Evolutionary conservation across 2,888 invertebrate species (phyloP), one percentile per base, ranked within the genome.

Genomic region (Drosophila mayaguana): DNA sequence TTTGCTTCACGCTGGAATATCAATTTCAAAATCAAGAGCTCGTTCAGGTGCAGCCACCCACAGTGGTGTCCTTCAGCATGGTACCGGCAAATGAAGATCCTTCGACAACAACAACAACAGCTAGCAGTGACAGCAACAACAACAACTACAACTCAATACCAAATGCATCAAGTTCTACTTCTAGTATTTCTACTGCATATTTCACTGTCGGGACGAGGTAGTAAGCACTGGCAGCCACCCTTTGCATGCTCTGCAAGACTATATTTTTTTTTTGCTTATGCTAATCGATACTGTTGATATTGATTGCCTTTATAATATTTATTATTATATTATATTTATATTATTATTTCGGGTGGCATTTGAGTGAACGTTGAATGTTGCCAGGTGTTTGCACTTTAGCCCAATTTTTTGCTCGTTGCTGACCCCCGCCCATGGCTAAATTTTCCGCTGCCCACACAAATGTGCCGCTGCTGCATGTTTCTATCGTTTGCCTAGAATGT

Each of bases 11-110:
- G 63, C 88, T 92, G 72, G 92, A 92, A 81, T 92, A 92, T 70
- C 89, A 92, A 65, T 92, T 92, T 78, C 88, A 92, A 84, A 89
- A 92, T 79, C 92, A 92, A 69, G 91, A 92, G 72, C 82, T 92
- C 60, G 92, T 92, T 67, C 92, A 92, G 83, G 90, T 92, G 56
- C 91, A 91, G 55, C 92, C 91, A 46, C 89, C 92, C n/a, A 90
- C 89, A 16, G 86, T 90, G 69, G 88, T 87, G 34, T 79, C 90
- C 55, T 73, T 81, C 53, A 88, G 82, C 81, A 81, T 86, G 74
- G 43, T 81, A 34, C 75, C 88, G 54, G 69, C 79, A 28, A 70
- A 9, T 25, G 78, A 74, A 62, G 71, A 62, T 20, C 32, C 60
- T 42, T 11, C 57, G 14, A 38, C 55, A 56, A 59, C 55, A 65